Base-by-base conservation (phyloP, 2,797 vertebrate species). In the Podarcis siculus region DNA sequence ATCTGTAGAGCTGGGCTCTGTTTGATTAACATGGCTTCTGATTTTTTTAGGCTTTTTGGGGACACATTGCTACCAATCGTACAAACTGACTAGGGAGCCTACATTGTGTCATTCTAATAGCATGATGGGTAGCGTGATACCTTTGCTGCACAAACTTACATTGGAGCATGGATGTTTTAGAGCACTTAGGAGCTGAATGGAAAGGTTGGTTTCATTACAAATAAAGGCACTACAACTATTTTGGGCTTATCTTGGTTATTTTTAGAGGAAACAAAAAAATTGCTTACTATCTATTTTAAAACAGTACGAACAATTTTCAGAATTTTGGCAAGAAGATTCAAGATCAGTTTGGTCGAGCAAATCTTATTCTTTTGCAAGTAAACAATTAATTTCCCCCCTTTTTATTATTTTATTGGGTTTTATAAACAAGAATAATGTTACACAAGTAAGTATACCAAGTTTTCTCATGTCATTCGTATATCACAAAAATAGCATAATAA, bases 371-470 rank as follows among this genome's bases (percentile, higher is more conserved):
- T 45, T 45, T 45, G 3, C 32, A n/a, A 3, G 64, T 21, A 69
- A 9, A 9, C 17, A 67, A 5, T 13, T 15, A 32, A 10, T 2
- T 5, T 1, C 0, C 27, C 1, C 27, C 30, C 27, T 0, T 9
- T 8, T 71, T n/a, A 12, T 39, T 21, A 23, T 25, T 77, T 77
- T 13, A 13, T 45, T 77, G 75, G 25, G 21, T 27, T 45, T 77
- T 25, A 19, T 77, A 15, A 55, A 55, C 49, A 55, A 55, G 49
- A 55, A 55, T 55, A 15, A 55, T 55, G 49, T 55, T 55, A 55
- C 4, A 4, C 49, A 15, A 15, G 4, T 55, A 55, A 55, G 49
- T 55, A 55, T 55, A 55, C 49, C 49, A 55, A 15, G 49, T 55
- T 55, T 55, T 55, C 49, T 55, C 13, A 55, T 55, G 49, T 55